Conservation (phyloP, 2,888 invertebrate genomes). For the Brachypalpus laphriformis region DNA sequence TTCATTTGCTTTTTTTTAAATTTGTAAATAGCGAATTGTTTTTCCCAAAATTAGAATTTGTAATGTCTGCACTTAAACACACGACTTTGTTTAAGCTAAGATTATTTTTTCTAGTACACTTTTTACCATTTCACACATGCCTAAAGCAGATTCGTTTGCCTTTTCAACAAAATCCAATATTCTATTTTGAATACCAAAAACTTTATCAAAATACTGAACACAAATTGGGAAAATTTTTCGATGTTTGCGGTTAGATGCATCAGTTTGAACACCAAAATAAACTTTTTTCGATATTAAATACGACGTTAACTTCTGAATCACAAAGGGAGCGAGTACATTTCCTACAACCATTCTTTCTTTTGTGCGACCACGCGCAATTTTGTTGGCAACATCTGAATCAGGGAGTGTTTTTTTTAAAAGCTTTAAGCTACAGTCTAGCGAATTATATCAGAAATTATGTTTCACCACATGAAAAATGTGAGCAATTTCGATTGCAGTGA, state of each 20-base stretch:
- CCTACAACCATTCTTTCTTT: too few species aligned
- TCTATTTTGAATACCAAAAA: slow-evolving; percentile 28
- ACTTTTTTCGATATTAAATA: slow-evolving; percentile 10
- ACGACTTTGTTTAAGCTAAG: slow-evolving; percentile 18
- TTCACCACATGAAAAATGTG: slow-evolving; percentile 18
- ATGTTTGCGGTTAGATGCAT: slow-evolving; percentile 36
- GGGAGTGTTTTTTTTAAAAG: slow-evolving; percentile 17
- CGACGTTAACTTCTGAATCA: slow-evolving; percentile 6
- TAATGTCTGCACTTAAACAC: slow-evolving; percentile 24
- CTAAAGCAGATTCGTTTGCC: slow-evolving; percentile 15
- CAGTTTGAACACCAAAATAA: too few species aligned
- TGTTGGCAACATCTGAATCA: slow-evolving; percentile 8
- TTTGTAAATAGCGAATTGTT: slow-evolving; percentile 13
- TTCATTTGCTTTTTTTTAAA: slow-evolving; percentile 30
- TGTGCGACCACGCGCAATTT: neutral
- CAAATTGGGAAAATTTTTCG: slow-evolving; percentile 21
- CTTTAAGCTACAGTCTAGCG: slow-evolving; percentile 31
- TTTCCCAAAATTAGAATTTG: slow-evolving; percentile 23
- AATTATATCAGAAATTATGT: slow-evolving; percentile 31
- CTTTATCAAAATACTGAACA: slow-evolving; percentile 31
- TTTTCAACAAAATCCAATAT: slow-evolving; percentile 23
- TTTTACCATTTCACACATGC: slow-evolving; percentile 33
- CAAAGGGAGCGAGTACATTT: slow-evolving; percentile 22
- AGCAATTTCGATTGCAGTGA: slow-evolving; percentile 1
- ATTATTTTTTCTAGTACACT: slow-evolving; percentile 15